Evolutionary conservation across 2,888 invertebrate species (phyloP), one percentile per base, ranked within the genome.

Genomic region (Archips crataeganus): DNA sequence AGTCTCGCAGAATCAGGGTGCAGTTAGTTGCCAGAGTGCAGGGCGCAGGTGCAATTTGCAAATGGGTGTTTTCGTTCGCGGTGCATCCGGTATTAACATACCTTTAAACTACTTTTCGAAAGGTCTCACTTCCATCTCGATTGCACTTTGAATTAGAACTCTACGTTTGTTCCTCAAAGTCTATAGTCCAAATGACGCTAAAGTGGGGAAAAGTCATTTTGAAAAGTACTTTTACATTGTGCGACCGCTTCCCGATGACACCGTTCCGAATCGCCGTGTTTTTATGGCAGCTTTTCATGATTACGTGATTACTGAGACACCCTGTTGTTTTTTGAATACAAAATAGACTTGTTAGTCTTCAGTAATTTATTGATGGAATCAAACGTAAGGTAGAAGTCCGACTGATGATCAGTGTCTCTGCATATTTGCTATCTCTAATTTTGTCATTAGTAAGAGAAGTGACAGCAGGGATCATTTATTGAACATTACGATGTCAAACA

Each of bases 1-100:
- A 72, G 67, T 68, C 2, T 51, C 49, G 36, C 66, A 62, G 54
- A 57, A 49, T 15, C 36, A 36, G 36, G 49, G 49, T 39, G 34
- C 54, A 63, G 67, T 54, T 72, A 57, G 67, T 54, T 72, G 42
- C 36, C 36, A 61, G 60, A 61, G 57, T 32, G 49, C 36, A 76
- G 75, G 77, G 75, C 72, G 77, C 75, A 77, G 77, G 80, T 79
- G 83, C 83, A 83, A 84, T 83, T 82, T 84, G 84, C 82, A 83
- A 85, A 85, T 84, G 82, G 79, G 67, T 73, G 72, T 76, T 77
- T 81, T 82, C 81, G 82, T 82, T 78, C 78, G 78, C 76, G 77
- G 78, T 79, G 79, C 79, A 82, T 82, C 82, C 81, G 80, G 81
- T 75, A 75, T 66, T 71, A 49, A 42, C 60, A 45, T 72, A 49